Conservation (phyloP, 2,888 invertebrate species). For the Amblyjoppa fuscipennis region DNA sequence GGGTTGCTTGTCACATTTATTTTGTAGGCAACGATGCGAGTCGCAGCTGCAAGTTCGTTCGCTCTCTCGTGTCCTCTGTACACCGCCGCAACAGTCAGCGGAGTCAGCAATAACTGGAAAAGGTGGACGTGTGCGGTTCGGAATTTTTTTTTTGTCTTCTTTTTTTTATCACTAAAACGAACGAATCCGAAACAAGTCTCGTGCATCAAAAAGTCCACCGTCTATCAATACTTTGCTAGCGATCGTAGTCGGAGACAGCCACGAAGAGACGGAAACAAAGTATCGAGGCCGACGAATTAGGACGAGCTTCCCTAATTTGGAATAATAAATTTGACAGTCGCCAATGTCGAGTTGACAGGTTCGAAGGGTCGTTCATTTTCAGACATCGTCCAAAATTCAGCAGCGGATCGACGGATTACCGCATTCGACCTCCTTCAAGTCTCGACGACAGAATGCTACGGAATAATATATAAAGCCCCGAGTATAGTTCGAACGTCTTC, state of each 20-base stretch:
- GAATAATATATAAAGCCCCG: conserved; percentile 14
- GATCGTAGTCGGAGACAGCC: not conserved
- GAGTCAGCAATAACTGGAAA: conserved; percentile 80
- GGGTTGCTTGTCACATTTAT: conserved; percentile 81
- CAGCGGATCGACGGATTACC: not conserved
- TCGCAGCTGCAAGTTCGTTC: conserved; percentile 75
- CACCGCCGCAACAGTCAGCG: conserved; percentile 65
- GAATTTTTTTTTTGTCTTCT: conserved; percentile 62
- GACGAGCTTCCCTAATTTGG: not conserved
- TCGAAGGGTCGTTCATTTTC: not conserved
- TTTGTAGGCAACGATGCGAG: conserved; percentile 81
- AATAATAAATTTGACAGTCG: not conserved
- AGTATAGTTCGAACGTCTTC: conserved; percentile 5
- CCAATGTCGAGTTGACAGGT: not conserved
- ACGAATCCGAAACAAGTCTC: conserved; percentile 28
- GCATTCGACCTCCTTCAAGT: conserved; percentile 8
- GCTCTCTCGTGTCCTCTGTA: conserved; percentile 62
- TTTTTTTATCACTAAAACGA: conserved; percentile 33
- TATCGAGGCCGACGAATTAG: not conserved
- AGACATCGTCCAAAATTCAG: not conserved
- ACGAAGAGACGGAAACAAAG: not conserved
- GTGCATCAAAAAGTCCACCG: conserved; percentile 50
- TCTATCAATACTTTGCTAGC: not conserved
- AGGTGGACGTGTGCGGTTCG: conserved; percentile 21
- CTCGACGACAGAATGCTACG: not conserved